Percentiles rank a stretch among this genome's conserved stretches.
Evolutionary conservation across 2,888 invertebrate genomes (phyloP).

Genomic region (Tachina lurida): DNA sequence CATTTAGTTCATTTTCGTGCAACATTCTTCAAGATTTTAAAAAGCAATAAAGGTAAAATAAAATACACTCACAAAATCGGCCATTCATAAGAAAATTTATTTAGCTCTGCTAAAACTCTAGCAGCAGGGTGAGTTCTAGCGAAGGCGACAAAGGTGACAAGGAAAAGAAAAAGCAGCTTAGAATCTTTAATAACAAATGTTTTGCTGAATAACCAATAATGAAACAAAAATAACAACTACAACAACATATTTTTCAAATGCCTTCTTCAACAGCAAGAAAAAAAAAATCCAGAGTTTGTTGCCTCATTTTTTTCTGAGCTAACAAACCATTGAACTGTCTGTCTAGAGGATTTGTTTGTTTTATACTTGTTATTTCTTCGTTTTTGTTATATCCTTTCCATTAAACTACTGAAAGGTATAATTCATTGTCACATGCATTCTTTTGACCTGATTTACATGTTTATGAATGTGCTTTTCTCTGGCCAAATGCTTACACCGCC

Average conservation of each 20-base stretch:
- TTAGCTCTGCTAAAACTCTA: not conserved
- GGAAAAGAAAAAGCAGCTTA: conserved; percentile 52
- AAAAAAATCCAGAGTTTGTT: conserved; percentile 26
- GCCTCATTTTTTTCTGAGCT: conserved; percentile 5
- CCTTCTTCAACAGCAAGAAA: not conserved
- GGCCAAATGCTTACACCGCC: not conserved
- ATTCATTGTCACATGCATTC: conserved; percentile 82
- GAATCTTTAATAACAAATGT: conserved; percentile 75
- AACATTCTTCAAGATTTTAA: conserved; percentile 49
- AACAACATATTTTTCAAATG: conserved; percentile 38
- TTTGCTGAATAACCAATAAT: conserved; percentile 81
- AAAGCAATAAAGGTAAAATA: conserved; percentile 48
- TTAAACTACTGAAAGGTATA: conserved; percentile 72
- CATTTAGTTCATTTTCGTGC: not conserved
- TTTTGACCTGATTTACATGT: conserved; percentile 82
- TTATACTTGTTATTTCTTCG: conserved; percentile 28
- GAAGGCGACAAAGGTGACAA: not conserved
- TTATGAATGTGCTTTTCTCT: conserved; percentile 70
- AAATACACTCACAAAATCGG: conserved; percentile 39
- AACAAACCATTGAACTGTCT: conserved; percentile 62
- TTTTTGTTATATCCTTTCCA: conserved; percentile 35
- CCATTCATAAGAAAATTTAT: conserved; percentile 23
- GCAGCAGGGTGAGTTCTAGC: not conserved
- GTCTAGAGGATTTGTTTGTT: conserved; percentile 68
- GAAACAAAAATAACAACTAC: conserved; percentile 73